These are phyloP conservation scores for Ctenodactylus gundi DNA, from an alignment of 2,113 vertebrate genomes.

Conservation along the genomic window DNA sequence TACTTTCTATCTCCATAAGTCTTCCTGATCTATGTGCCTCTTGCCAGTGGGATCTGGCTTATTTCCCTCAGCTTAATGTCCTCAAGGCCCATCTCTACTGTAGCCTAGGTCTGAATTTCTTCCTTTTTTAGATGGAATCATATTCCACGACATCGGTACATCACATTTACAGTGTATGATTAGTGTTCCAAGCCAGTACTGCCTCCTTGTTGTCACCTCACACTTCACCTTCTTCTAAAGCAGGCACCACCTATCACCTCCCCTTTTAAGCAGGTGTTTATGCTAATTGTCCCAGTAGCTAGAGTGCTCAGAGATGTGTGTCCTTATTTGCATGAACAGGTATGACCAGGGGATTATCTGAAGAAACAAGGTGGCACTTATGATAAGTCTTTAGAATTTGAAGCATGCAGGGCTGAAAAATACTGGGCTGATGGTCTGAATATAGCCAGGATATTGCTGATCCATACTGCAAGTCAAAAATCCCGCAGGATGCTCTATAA, in stretches of 20 bases:
- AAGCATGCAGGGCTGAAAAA: not conserved
- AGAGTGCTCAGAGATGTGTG: not conserved
- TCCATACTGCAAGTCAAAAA: not conserved
- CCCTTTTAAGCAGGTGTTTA: not conserved
- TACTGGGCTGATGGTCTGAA: not conserved
- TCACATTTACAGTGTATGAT: not conserved
- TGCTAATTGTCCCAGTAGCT: rapidly evolving
- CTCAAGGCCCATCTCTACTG: not conserved
- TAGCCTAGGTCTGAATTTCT: not conserved
- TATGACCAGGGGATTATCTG: not conserved
- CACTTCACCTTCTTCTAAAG: not conserved
- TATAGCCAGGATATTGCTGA: not conserved
- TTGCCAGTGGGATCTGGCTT: not conserved
- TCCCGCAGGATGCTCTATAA: not conserved
- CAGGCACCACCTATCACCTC: not conserved
- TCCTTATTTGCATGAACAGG: not conserved
- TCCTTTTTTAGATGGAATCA: not conserved
- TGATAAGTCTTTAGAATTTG: not conserved
- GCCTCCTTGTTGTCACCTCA: not conserved
- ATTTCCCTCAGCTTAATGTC: not conserved
- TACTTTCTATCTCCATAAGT: not conserved
- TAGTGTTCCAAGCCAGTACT: not conserved
- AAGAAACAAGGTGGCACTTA: not conserved
- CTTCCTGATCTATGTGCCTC: not conserved
- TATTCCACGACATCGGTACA: not conserved